Conservation (phyloP, 2,888 invertebrate species). For the Eristalis tenax region DNA sequence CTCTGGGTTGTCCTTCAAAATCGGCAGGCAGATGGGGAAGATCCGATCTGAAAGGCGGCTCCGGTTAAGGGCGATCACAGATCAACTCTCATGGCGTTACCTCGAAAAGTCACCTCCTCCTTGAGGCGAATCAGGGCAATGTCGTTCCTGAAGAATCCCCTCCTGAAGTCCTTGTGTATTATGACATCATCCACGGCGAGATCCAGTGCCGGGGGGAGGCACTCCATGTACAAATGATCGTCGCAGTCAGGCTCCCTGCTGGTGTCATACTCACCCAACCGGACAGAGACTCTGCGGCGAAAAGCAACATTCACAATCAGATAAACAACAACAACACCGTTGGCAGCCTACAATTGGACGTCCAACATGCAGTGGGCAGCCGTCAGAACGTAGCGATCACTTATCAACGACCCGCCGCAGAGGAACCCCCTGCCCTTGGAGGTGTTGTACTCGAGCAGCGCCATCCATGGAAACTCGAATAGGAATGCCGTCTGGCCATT, state of each 20-base stretch:
- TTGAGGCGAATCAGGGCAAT: slow-evolving; percentile 51
- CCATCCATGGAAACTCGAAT: slow-evolving; percentile 64
- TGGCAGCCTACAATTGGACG: slow-evolving; percentile 41
- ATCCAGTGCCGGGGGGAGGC: slow-evolving; percentile 48
- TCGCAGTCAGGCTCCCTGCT: slow-evolving; percentile 54
- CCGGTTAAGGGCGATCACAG: background rate
- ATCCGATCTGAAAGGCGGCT: slow-evolving; percentile 39
- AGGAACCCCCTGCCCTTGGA: slow-evolving; percentile 29
- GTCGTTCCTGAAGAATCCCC: slow-evolving; percentile 16
- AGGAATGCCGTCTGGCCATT: slow-evolving; percentile 51
- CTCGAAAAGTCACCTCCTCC: slow-evolving; percentile 36
- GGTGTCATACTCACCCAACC: slow-evolving; percentile 62
- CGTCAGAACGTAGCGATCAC: slow-evolving; percentile 54
- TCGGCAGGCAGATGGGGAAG: slow-evolving; percentile 52
- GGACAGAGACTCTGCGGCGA: slow-evolving; percentile 41
- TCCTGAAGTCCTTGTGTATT: slow-evolving; percentile 42
- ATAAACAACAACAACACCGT: background rate
- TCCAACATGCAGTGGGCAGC: slow-evolving; percentile 63
- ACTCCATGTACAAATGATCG: background rate
- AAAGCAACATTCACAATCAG: background rate
- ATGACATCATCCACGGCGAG: slow-evolving; percentile 52
- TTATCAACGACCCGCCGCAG: slow-evolving; percentile 58
- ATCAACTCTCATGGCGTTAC: slow-evolving; percentile 1
- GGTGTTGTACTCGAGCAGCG: slow-evolving; percentile 54
- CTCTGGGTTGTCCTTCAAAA: slow-evolving; percentile 27